Conservation (phyloP, 2,113 vertebrate genomes). For the Tretioscincus oriximinensis region DNA sequence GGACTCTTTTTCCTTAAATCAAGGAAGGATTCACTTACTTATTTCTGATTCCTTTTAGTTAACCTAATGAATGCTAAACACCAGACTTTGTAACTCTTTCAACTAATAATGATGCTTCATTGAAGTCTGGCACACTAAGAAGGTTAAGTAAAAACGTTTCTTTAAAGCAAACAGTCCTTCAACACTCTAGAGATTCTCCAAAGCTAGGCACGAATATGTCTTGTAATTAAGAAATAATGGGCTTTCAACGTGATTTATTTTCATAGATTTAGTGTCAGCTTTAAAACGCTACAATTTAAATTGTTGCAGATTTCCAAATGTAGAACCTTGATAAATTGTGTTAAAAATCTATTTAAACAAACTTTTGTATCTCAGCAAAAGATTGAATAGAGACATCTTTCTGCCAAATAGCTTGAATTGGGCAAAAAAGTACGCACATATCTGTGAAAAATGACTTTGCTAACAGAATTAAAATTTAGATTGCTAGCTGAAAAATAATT, state of each 20-base stretch:
- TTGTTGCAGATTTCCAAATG: conserved; percentile 41
- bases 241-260: conserved; percentile 57
- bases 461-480: conserved; percentile 18
- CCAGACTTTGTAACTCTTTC: conserved; percentile 38
- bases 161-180: conserved; percentile 37
- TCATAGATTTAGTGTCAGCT: conserved; percentile 50
- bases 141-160: conserved; percentile 38
- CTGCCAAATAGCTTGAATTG: rapidly evolving
- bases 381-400: conserved; percentile 19
- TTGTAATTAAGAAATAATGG: conserved; percentile 63
- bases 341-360: conserved; percentile 40
- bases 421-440: rapidly evolving
- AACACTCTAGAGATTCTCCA: conserved; percentile 20
- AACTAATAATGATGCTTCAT: conserved; percentile 45
- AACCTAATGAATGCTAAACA: conserved; percentile 16
- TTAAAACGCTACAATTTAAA: conserved; percentile 47
- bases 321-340: conserved; percentile 43
- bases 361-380: conserved; percentile 25
- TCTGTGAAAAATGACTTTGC: background rate
- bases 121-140: conserved; percentile 38
- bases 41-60: background rate
- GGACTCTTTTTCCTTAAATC: no score
- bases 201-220: conserved; percentile 40
- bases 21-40: background rate
- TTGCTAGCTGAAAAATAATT: background rate